Evolutionary conservation across 1,140 invertebrate genomes (phyloP).

Genomic region (Potamilus streckersoni): DNA sequence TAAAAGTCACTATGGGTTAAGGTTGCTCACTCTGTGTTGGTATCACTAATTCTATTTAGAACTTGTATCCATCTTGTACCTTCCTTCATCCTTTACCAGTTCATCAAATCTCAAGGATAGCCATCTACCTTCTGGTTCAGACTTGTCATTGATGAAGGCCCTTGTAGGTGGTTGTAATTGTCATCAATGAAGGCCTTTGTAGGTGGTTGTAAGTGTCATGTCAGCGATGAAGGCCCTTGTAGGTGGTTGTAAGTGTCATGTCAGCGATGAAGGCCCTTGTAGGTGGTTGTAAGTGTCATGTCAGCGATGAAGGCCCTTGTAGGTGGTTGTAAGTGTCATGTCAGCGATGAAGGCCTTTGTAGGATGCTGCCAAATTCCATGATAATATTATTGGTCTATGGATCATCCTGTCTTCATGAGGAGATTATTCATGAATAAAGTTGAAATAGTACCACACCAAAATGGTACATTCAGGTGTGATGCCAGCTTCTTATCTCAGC

Average conservation of each 20-base stretch:
- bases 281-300: too few species aligned
- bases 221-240: too few species aligned
- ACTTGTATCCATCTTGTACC: conserved; percentile 8
- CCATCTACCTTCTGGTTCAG: conserved; percentile 15
- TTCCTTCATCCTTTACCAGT: conserved; percentile 29
- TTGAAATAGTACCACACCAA: conserved; percentile 7
- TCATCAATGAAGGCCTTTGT: too few species aligned
- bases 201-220: too few species aligned
- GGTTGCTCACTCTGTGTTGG: conserved; percentile 12
- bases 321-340: conserved; percentile 27
- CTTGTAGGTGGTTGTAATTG: too few species aligned
- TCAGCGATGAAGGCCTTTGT: conserved; percentile 30
- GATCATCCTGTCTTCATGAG: conserved; percentile 18
- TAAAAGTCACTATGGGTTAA: too few species aligned
- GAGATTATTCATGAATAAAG: conserved; percentile 11
- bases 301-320: too few species aligned
- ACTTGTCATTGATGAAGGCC: too few species aligned
- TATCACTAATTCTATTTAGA: conserved; percentile 6
- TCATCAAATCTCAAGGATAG: conserved; percentile 22
- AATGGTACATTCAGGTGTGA: conserved; percentile 21
- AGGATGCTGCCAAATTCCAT: conserved; percentile 6
- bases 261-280: too few species aligned
- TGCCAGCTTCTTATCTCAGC: conserved; percentile 22
- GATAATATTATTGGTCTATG: conserved; percentile 11
- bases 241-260: too few species aligned